phyloP scores from a whole-genome alignment of 2,113 vertebrate genomes.

The Ascaphus truei region DNA sequence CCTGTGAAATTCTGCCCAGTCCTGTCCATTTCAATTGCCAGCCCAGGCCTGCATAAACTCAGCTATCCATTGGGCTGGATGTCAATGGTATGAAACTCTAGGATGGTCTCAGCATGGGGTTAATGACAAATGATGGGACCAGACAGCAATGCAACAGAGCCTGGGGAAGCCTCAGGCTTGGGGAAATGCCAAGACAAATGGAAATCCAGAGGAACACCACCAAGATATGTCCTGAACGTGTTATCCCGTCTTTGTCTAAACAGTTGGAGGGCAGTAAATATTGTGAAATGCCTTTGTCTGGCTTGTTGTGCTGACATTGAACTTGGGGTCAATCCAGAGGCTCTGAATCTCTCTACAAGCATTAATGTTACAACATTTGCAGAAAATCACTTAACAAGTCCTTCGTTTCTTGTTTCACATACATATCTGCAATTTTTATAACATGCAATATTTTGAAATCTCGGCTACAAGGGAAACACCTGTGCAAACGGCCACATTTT shows the following conservation, averaged over 20 bases:
- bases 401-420: too few relatives aligned
- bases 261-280: constrained; percentile 43
- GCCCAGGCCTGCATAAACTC: neutral
- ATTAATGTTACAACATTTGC: neutral
- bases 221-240: constrained; percentile 28
- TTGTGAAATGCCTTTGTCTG: neutral
- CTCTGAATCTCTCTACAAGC: neutral
- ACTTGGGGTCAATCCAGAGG: neutral
- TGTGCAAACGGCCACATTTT: too few relatives aligned
- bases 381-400: too few relatives aligned
- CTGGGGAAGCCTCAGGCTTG: constrained; percentile 22
- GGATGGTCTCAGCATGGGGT: constrained; percentile 15
- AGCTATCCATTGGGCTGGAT: neutral
- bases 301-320: constrained; percentile 4
- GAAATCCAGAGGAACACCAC: constrained; percentile 12
- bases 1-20: neutral
- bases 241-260: constrained; percentile 55
- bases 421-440: neutral
- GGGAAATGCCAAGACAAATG: constrained; percentile 26
- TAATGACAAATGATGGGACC: constrained; percentile 17
- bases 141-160: neutral
- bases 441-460: too few relatives aligned
- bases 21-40: neutral
- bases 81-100: neutral
- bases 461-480: constrained; percentile 13